A percentile compares a stretch with the other conserved stretches of the same genome.
These are phyloP conservation scores for Ophion ellenae DNA, from an alignment of 2,888 invertebrate species.

Conservation along the genomic window DNA sequence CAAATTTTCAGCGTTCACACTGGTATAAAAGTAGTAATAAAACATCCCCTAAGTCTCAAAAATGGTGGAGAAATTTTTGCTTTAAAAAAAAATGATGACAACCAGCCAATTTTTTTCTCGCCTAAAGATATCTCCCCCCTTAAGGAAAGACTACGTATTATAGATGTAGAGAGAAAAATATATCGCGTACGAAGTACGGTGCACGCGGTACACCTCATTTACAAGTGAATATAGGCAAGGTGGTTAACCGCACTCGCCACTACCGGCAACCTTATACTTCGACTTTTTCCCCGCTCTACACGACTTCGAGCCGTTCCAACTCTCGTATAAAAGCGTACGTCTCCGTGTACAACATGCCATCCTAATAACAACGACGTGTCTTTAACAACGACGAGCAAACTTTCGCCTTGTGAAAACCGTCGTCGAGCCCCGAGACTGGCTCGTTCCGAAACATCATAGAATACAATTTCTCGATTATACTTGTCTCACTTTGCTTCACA, in stretches of 20 bases:
- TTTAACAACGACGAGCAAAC: slow-evolving; percentile 60
- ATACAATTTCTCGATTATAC: background rate
- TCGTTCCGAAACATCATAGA: background rate
- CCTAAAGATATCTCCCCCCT: no score
- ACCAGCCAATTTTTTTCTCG: no score
- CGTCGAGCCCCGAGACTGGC: background rate
- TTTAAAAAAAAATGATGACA: no score
- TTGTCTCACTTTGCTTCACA: background rate
- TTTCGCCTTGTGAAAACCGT: slow-evolving; percentile 45
- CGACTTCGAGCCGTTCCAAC: background rate
- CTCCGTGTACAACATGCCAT: background rate
- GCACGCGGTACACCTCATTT: slow-evolving; percentile 53
- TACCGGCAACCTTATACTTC: slow-evolving; percentile 36
- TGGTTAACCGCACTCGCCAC: slow-evolving; percentile 57
- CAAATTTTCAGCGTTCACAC: no score
- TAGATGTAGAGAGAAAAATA: background rate
- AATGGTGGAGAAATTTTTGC: no score
- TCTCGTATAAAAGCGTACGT: slow-evolving; percentile 8
- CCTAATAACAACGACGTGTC: slow-evolving; percentile 19
- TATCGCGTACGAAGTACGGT: slow-evolving; percentile 8
- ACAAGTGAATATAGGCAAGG: slow-evolving; percentile 57
- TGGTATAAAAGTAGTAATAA: no score
- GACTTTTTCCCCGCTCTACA: background rate
- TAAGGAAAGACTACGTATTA: background rate
- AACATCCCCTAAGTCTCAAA: no score